Base-by-base conservation (phyloP, 2,113 vertebrate species). In the Ophthalmolycus amberensis region DNA sequence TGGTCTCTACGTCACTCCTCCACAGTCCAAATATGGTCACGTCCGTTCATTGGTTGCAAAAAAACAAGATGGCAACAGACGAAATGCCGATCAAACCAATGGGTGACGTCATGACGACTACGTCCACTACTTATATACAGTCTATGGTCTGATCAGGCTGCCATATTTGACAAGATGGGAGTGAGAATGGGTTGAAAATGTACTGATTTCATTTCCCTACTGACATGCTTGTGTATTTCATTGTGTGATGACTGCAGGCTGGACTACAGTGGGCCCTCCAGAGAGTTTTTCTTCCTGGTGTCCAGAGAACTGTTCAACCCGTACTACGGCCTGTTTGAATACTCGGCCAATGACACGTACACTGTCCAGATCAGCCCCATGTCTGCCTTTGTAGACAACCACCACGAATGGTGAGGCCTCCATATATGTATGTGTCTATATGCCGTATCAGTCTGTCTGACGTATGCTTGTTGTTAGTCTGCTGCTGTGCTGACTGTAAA, bases 311-410 rank as follows among this genome's bases (percentile, higher is more conserved):
- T 99, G 82, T 99, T 99, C 93, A 99, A 99, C 93, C 98, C 98
- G 0, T 99, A 99, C 91, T 99, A 99, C 46, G 98, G 98, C 87
- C 95, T 99, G 84, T 99, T 99, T 94, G 98, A 99, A 89, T 99
- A 99, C 93, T 99, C 98, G 46, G 98, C 98, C 92, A 99, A 99
- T 0, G 98, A 99, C 92, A 99, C 98, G 3, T 99, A 99, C 88
- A 99, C 98, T 38, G 98, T 99, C 80, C 98, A 99, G 94, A 99
- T 99, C 93, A 99, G 98, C 95, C 98, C 98, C 80, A 99, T 99
- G 98, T 99, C 98, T 76, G 98, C 98, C 77, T 99, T 99, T 44
- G 98, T 99, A 42, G 98, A 99, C 94, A 99, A 99, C 96, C 98
- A 99, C 89, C 98, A 99, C 11, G 98, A 99, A 85, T 99, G 98